Base-by-base conservation (phyloP, 64 coral and sea anemone genomes). In the Actinia equina region DNA sequence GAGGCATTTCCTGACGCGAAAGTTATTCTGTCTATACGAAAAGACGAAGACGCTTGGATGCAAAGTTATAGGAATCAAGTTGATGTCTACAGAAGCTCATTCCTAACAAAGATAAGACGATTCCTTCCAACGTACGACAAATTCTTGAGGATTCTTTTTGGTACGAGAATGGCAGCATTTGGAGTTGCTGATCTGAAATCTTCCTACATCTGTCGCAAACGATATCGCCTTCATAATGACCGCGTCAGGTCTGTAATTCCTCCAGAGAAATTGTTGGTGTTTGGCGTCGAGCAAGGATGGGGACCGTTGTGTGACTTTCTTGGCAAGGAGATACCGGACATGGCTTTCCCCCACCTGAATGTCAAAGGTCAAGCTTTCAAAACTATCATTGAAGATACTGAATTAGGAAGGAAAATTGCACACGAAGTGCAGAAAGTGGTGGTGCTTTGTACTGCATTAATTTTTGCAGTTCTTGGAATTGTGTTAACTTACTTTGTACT, bases 241-340 rank as follows among this genome's bases (percentile, higher is more conserved):
- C 79, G 82, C 7, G 88, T 89, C 3, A 89, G 84, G 61, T 49
- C 63, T 22, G 45, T 84, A 49, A 59, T 84, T 84, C 80, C 88
- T 44, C 7, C 56, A 2, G n/a, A 71, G 1, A 80, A 89, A 10
- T 43, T 83, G 30, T 19, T 89, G 23, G 77, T 89, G 18, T 89
- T n/a, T n/a, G n/a, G n/a, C n/a, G n/a, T n/a, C n/a, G n/a, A n/a
- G n/a, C n/a, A n/a, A n/a, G n/a, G n/a, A 53, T 53, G 52, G 88
- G 59, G 65, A n/a, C 88, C 88, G 82, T 30, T 89, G 41, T 89
- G 88, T 62, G 58, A 82, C 6, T 89, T 89, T 44, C 42, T 65
- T 15, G 59, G 59, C 3, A 22, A 20, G 12, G 59, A 89, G 6
- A 17, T 71, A 13, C 88, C 88, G 13, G 15, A n/a, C 8, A 0